Conservation (phyloP, 2,113 vertebrate species). For the Caranx melampygus region DNA sequence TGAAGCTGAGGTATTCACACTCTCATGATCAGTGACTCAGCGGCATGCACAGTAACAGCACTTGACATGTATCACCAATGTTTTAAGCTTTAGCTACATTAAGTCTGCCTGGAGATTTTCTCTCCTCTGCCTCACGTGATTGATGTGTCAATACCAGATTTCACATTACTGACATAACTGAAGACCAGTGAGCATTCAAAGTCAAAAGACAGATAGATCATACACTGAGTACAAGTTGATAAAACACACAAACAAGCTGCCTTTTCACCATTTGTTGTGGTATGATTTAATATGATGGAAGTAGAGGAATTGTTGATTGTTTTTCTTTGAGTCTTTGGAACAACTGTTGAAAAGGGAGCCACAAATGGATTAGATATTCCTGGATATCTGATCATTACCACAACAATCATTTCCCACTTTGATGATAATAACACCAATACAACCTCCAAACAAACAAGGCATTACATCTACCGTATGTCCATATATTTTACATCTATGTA, state of each 20-base stretch:
- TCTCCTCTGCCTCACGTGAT: not conserved
- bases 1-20: not conserved
- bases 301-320: not conserved
- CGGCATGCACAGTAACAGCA: slow-evolving; percentile 49
- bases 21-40: not conserved
- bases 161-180: slow-evolving; percentile 21
- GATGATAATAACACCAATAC: not conserved
- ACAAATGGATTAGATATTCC: not conserved
- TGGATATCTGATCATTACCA: slow-evolving; percentile 13
- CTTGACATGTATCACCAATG: not conserved
- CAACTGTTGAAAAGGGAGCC: slow-evolving; percentile 73
- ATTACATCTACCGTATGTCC: not conserved
- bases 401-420: slow-evolving; percentile 12
- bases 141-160: slow-evolving; percentile 24
- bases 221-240: slow-evolving; percentile 7
- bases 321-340: slow-evolving; percentile 23
- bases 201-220: slow-evolving; percentile 26
- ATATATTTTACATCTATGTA: not conserved
- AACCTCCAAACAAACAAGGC: slow-evolving; percentile 11
- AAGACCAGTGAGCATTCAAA: slow-evolving; percentile 44
- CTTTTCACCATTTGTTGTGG: slow-evolving; percentile 71
- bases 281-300: slow-evolving; percentile 17
- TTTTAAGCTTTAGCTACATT: not conserved
- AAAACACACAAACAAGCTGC: slow-evolving; percentile 46
- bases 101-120: not conserved